These are phyloP conservation scores for Typhlichthys subterraneus DNA, from an alignment of 2,797 vertebrate species.

Conservation along the genomic window DNA sequence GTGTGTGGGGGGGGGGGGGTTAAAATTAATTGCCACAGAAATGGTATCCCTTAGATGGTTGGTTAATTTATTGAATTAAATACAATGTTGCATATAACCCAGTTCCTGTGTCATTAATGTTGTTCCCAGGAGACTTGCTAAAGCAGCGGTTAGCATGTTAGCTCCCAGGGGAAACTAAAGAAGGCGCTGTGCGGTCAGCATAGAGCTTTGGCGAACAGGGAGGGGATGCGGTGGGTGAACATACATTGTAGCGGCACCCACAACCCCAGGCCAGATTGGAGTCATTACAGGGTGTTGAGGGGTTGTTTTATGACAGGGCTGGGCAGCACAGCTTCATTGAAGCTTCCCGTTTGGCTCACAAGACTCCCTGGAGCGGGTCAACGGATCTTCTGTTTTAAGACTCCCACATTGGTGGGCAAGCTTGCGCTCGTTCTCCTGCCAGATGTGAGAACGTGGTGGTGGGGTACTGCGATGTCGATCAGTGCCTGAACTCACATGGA, in stretches of 20 bases:
- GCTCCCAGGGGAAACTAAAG: conserved; percentile 36
- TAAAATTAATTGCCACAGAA: neutral
- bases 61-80: too few relatives aligned
- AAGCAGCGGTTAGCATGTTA: conserved; percentile 41
- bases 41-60: too few relatives aligned
- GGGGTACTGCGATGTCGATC: conserved; percentile 45
- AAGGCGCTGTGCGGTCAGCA: conserved; percentile 52
- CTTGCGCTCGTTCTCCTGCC: conserved; percentile 33
- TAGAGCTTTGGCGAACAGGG: conserved; percentile 52
- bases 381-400: conserved; percentile 39
- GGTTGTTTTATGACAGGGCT: conserved; percentile 70
- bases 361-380: conserved; percentile 22
- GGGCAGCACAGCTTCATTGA: conserved; percentile 44
- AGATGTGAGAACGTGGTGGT: conserved; percentile 45
- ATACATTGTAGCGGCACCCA: conserved; percentile 63
- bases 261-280: conserved; percentile 64
- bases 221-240: conserved; percentile 62
- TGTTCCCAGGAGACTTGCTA: conserved; percentile 25
- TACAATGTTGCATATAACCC: too few relatives aligned
- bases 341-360: conserved; percentile 55
- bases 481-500: conserved; percentile 17
- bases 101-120: conserved; percentile 2
- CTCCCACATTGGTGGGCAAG: conserved; percentile 18
- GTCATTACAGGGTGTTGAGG: conserved; percentile 70
- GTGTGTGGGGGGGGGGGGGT: too few relatives aligned